A percentile compares a stretch with the other conserved stretches of the same genome.
These are phyloP conservation scores for Andrena minutula DNA, from an alignment of 2,888 invertebrate species.

Conservation along the genomic window DNA sequence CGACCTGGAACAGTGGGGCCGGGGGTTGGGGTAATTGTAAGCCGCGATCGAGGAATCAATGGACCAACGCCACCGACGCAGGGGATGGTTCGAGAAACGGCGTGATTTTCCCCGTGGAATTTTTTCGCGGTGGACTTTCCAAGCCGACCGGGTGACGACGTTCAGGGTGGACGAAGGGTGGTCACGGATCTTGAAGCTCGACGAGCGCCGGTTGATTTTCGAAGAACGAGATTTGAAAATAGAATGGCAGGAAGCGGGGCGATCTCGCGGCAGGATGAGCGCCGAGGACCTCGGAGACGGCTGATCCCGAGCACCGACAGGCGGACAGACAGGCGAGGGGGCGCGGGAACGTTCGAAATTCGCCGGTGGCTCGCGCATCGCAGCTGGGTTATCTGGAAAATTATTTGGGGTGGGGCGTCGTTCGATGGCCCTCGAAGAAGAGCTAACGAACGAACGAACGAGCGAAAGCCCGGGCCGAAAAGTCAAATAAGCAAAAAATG, in stretches of 20 bases:
- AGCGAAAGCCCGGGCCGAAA: conserved; percentile 74
- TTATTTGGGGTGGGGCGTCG: conserved; percentile 73
- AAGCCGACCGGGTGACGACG: not conserved
- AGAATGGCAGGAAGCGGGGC: no score
- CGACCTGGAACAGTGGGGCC: not conserved
- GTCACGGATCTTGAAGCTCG: no score
- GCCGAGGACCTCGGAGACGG: conserved; percentile 7
- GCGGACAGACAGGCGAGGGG: not conserved
- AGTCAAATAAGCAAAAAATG: conserved; percentile 80
- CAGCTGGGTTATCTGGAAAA: conserved; percentile 68
- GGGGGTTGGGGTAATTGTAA: conserved; percentile 32
- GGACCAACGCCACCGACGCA: not conserved
- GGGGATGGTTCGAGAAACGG: conserved; percentile 14
- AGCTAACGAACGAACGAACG: conserved; percentile 74
- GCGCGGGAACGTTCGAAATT: conserved; percentile 40
- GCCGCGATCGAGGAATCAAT: conserved; percentile 49
- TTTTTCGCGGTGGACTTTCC: not conserved
- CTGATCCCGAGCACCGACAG: not conserved
- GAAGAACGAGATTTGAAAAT: no score
- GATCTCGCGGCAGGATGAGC: not conserved
- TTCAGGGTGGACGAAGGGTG: not conserved
- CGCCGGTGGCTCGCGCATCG: conserved; percentile 37
- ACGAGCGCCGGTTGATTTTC: no score
- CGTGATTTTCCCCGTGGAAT: conserved; percentile 24
- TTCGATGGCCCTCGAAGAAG: conserved; percentile 79